A percentile compares a stretch with the other conserved stretches of the same genome.
These are phyloP conservation scores for Bombus sibiricus DNA, from an alignment of 1,140 invertebrate genomes.

Conservation along the genomic window DNA sequence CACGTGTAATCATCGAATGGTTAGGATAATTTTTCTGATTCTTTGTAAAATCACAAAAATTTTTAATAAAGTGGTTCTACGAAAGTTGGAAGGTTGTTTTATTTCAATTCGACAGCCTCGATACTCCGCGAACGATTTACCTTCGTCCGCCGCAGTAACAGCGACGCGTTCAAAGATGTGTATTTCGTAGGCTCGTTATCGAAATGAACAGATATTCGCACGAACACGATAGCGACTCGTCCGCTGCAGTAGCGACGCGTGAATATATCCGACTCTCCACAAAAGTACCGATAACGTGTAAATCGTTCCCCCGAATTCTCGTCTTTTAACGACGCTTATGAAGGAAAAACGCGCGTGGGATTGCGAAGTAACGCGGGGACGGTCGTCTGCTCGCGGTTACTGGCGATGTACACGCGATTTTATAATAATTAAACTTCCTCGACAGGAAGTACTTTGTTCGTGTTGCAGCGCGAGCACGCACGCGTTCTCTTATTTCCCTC, in stretches of 20 bases:
- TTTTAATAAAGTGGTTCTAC: neutral
- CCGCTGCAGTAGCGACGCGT: neutral
- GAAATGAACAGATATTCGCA: no score
- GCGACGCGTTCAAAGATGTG: neutral
- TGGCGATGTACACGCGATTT: conserved; percentile 50
- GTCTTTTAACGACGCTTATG: neutral
- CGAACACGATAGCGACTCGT: neutral
- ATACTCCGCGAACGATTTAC: neutral
- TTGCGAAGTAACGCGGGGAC: conserved; percentile 37
- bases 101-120: neutral
- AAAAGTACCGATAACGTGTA: conserved; percentile 16
- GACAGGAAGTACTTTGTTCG: conserved; percentile 41
- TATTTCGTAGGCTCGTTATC: neutral
- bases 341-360: conserved; percentile 29
- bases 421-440: conserved; percentile 67
- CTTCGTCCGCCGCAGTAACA: neutral
- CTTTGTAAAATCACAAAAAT: neutral
- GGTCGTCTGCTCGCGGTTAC: conserved; percentile 21
- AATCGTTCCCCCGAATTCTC: conserved; percentile 31
- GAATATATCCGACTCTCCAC: conserved; percentile 2
- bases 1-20: conserved; percentile 13
- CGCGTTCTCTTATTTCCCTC: neutral
- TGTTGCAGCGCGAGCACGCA: conserved; percentile 1
- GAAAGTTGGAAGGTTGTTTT: neutral
- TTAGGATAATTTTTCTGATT: neutral